Evolutionary conservation across 2,797 vertebrate species (phyloP).

Genomic region (Distichodus sexfasciatus): DNA sequence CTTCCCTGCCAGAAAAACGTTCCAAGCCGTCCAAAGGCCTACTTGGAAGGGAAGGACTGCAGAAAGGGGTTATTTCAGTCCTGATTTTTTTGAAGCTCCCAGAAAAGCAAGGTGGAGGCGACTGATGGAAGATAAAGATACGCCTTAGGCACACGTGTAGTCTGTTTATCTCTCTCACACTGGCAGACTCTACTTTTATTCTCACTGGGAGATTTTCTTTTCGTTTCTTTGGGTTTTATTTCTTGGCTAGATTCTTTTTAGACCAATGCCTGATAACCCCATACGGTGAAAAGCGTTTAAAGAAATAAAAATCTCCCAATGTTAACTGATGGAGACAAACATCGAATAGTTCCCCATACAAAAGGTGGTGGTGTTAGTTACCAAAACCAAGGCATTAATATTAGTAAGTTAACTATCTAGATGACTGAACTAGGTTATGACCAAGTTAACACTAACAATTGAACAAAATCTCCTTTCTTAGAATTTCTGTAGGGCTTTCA

Average conservation of each 20-base stretch:
- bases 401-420: no score
- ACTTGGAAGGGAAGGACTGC: background rate
- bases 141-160: background rate
- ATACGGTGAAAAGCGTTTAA: no score
- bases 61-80: background rate
- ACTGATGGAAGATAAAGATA: conserved; percentile 7
- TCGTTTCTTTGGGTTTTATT: background rate
- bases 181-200: background rate
- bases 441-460: no score
- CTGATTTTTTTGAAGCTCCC: background rate
- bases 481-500: no score
- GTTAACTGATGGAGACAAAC: no score
- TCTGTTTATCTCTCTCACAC: background rate
- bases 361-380: no score
- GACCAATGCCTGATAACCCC: background rate
- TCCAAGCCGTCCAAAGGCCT: background rate
- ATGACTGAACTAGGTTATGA: no score
- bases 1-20: background rate
- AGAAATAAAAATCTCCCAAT: no score
- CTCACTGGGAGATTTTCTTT: background rate
- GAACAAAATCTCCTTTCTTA: no score
- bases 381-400: no score
- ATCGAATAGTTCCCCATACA: no score
- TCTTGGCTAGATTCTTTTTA: background rate
- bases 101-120: no score